A percentile compares a stretch with the other conserved stretches of the same genome.
phyloP scores from a whole-genome alignment of 2,797 vertebrate species.

The Philypnodon macrostomus region DNA sequence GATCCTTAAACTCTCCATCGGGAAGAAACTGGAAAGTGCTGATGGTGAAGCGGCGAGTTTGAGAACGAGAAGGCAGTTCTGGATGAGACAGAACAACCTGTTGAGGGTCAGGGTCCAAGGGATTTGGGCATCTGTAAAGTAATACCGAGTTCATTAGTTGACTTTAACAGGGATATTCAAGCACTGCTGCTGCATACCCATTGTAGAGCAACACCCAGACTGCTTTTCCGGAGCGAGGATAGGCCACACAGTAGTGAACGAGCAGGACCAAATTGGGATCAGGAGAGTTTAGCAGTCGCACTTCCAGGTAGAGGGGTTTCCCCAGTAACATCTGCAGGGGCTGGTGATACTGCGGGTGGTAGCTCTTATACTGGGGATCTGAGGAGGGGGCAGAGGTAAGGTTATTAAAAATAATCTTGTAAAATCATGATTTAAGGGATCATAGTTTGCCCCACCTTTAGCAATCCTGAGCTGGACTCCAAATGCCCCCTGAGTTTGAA shows the following conservation, averaged over 20 bases:
- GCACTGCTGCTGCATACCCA: constrained; percentile 56
- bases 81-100: constrained; percentile 36
- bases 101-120: constrained; percentile 60
- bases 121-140: constrained; percentile 73
- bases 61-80: constrained; percentile 40
- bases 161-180: no score
- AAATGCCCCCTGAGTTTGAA: constrained; percentile 71
- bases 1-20: constrained; percentile 44
- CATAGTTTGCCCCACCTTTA: constrained; percentile 56
- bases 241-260: constrained; percentile 81
- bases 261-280: constrained; percentile 72
- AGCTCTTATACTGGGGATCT: constrained; percentile 73
- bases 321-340: constrained; percentile 75
- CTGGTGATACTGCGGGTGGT: constrained; percentile 78
- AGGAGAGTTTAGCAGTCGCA: constrained; percentile 72
- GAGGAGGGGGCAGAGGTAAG: constrained; percentile 2
- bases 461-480: constrained; percentile 80
- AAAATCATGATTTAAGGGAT: not conserved
- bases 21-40: constrained; percentile 78
- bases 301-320: constrained; percentile 76
- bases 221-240: constrained; percentile 75
- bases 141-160: not conserved
- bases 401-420: not conserved
- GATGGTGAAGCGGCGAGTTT: constrained; percentile 74
- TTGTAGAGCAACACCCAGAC: constrained; percentile 81